Evolutionary conservation across 2,113 vertebrate species (phyloP).

Genomic region (Oreocharis arfaki): DNA sequence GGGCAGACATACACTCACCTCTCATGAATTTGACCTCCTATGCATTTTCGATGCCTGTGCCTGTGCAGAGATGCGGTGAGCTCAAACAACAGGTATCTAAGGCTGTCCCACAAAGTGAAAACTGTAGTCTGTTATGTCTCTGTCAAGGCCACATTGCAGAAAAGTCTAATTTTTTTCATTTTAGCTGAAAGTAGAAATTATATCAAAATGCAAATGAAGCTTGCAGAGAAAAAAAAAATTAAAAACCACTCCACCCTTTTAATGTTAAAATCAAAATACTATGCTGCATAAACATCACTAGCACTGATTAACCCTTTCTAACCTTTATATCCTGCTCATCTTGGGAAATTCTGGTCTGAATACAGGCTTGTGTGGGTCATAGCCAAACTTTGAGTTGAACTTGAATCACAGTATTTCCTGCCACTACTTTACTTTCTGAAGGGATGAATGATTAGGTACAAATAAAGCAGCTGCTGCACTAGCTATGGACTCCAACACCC

Average conservation of each 20-base stretch:
- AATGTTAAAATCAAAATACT: not conserved
- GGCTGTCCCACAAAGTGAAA: not conserved
- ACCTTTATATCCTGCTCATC: not conserved
- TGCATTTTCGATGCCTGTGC: not conserved
- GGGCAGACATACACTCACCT: not conserved
- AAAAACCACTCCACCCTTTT: not conserved
- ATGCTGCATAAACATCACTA: not conserved
- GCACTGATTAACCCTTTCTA: not conserved
- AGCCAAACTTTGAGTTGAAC: not conserved
- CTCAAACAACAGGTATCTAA: not conserved
- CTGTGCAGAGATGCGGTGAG: not conserved
- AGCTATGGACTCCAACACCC: not conserved
- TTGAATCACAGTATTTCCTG: not conserved
- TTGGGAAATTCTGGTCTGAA: not conserved
- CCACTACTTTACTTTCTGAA: not conserved
- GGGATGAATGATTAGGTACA: not conserved
- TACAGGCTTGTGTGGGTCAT: not conserved
- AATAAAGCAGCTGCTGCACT: not conserved
- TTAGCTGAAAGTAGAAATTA: not conserved
- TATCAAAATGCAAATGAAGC: not conserved
- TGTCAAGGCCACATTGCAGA: not conserved
- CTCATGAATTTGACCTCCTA: not conserved
- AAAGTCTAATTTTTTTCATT: not conserved
- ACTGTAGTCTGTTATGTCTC: not conserved
- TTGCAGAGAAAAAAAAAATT: not conserved